Base-by-base conservation (phyloP, 92 coral and sea anemone species). In the Phenganax marumi region DNA sequence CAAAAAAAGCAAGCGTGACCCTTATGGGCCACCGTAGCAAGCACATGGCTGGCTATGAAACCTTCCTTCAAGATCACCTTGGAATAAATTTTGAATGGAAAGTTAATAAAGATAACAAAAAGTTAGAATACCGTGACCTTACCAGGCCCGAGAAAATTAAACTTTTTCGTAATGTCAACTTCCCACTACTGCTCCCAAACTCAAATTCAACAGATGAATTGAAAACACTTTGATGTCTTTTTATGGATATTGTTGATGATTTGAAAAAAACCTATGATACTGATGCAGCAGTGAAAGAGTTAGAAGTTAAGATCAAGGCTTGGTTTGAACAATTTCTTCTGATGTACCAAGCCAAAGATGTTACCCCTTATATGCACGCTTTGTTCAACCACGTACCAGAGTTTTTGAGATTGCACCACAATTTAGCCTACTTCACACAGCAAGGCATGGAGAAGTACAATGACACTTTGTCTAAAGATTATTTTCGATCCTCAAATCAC, bases 391-490 rank as follows among this genome's bases (percentile, higher is more conserved):
- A 70, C 71, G 79, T 82, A 12, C 85, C 85, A 12, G 82, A 85
- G 49, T 86, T 86, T 71, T 77, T 89, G 64, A 60, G 23, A 17
- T 73, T 89, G 16, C 82, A 79, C 58, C 8, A 61, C 51, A 89
- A 82, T 57, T 25, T 86, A 22, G 84, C 89, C 18, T 58, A 82
- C 49, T 89, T 50, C 57, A 89, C 77, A 13, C 86, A 83, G 81
- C 89, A 82, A 23, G 89, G 89, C 0, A 85, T 89, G 87, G 87
- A 86, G 71, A 89, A 89, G 25, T 86, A 84, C 57, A 89, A 86
- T 89, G 89, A 77, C 84, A 70, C 65, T 17, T 89, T 69, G 14
- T 89, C 90, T 2, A 84, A 84, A 50, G 84, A 86, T 52, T 86
- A 86, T 58, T 86, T 89, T 65, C 76, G 92, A 24, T 86, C 87